Percentiles rank a stretch among this genome's conserved stretches.
phyloP scores from a whole-genome alignment of 2,888 invertebrate genomes.

The Tethea ocularis region DNA sequence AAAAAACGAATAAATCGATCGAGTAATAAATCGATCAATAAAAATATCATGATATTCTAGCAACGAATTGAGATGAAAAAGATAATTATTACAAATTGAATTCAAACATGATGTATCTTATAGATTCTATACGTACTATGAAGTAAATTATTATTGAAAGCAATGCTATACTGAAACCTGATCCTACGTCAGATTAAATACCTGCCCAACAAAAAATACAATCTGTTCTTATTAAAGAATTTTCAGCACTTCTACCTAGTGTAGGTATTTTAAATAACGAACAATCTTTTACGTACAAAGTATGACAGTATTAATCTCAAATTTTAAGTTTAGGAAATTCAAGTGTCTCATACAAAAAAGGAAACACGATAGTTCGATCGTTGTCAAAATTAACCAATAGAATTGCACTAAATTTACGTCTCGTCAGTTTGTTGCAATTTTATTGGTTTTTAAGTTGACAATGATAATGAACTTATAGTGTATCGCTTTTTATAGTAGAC shows the following conservation, averaged over 20 bases:
- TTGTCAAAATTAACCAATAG: too few species aligned
- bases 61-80: not conserved
- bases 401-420: too few species aligned
- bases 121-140: not conserved
- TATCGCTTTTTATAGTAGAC: too few species aligned
- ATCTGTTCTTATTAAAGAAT: not conserved
- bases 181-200: not conserved
- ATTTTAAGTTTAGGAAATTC: too few species aligned
- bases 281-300: not conserved
- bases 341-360: too few species aligned
- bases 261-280: not conserved
- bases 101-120: not conserved
- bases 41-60: not conserved
- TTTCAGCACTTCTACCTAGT: not conserved
- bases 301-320: too few species aligned
- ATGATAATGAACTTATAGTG: too few species aligned
- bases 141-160: not conserved
- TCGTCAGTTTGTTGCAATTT: too few species aligned
- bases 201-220: not conserved
- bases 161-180: not conserved
- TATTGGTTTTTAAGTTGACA: too few species aligned
- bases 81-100: not conserved
- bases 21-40: too few species aligned
- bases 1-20: too few species aligned
- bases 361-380: too few species aligned